Evolutionary conservation across 2,113 vertebrate species (phyloP), one percentile per base, ranked within the genome.

Genomic region (Vulpes lagopus): DNA sequence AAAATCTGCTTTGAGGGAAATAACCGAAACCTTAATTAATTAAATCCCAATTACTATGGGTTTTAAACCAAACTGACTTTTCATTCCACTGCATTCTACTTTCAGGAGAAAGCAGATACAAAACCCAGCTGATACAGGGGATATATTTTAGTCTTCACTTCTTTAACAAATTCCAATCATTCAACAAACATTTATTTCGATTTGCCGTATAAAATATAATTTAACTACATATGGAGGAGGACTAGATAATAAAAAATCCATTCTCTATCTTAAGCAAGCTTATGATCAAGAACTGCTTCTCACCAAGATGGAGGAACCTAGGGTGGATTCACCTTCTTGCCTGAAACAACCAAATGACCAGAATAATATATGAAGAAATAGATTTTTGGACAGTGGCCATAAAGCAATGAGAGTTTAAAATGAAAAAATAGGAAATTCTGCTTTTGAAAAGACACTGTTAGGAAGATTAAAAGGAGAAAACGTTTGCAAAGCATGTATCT

Each of bases 141-240:
- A 90, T 49, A 43, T 79, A 38, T 59, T 71, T 86, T 83, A 43
- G 4, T 83, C 60, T 95, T 88, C 69, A 43, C 8, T 65, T 87
- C 81, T 78, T 71, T 86, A 92, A 73, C 49, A 82, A 89, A 94
- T 82, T 89, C 32, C 65, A 91, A n/a, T 19, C 65, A 43, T 3
- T 89, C 14, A 35, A 55, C 22, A 74, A 89, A 67, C 23, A 94
- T 92, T 89, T 78, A 94, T 25, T 89, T 81, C 69, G n/a, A 78
- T 81, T 92, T 82, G 12, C 35, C 55, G 35, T 49, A 11, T 30
- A 51, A 5, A 59, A 76, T 92, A n/a, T 43, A 81, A 90, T 81
- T 82, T 71, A 49, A 49, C 35, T 83, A 32, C 16, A 60, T 38
- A 11, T 35, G 8, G 27, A 23, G 22, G 49, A 92, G n/a, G 22